A percentile compares a stretch with the other conserved stretches of the same genome.
These are phyloP conservation scores for Dicerorhinus sumatrensis DNA, from an alignment of 2,113 vertebrate species.

Conservation along the genomic window DNA sequence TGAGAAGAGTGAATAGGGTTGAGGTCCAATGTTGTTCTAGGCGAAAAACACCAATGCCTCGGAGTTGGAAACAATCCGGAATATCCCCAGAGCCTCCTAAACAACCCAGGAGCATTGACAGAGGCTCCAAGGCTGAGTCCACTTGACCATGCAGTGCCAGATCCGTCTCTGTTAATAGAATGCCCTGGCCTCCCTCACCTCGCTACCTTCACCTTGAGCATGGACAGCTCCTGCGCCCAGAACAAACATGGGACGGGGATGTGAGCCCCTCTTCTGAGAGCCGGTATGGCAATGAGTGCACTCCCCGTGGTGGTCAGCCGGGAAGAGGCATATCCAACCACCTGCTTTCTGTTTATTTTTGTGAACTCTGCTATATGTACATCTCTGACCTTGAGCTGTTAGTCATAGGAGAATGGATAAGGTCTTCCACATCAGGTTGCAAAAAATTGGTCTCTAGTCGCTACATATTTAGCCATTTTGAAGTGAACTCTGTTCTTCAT, in stretches of 20 bases:
- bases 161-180: neutral
- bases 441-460: neutral
- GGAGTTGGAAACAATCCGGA: neutral
- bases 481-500: neutral
- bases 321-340: neutral
- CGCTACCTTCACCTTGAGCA: neutral
- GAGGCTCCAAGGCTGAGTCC: neutral
- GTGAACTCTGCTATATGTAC: neutral
- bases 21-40: neutral
- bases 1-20: neutral
- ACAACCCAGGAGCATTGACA: neutral
- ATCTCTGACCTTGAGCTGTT: neutral
- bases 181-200: neutral
- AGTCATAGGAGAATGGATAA: neutral
- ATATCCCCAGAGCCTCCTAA: neutral
- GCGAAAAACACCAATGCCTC: neutral
- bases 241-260: fast-evolving
- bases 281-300: fast-evolving
- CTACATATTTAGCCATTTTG: neutral
- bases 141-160: fast-evolving
- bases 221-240: neutral
- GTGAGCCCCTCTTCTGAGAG: neutral
- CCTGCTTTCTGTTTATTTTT: neutral
- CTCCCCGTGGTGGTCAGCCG: too few species aligned
- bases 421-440: neutral